These are phyloP conservation scores for Lacerta bilineata DNA, from an alignment of 2,797 vertebrate species.

Conservation along the genomic window DNA sequence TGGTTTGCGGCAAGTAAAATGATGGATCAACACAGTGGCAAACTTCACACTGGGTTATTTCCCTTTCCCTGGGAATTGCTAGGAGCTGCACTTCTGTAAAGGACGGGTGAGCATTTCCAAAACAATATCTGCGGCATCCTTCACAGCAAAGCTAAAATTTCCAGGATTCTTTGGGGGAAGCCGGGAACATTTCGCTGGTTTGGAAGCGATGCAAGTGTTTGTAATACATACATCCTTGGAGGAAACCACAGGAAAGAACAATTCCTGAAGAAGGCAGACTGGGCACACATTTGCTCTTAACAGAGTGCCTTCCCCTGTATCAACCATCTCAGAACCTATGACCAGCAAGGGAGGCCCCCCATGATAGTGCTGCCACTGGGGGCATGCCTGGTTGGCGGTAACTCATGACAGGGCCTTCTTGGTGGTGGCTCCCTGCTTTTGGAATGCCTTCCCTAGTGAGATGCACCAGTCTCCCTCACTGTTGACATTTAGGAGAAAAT, in stretches of 20 bases:
- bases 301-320: too few species aligned
- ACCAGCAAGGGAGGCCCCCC: too few species aligned
- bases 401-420: too few species aligned
- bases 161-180: background rate
- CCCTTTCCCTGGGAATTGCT: background rate
- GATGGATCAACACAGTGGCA: too few species aligned
- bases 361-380: too few species aligned
- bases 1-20: conserved; percentile 33
- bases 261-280: background rate
- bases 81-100: background rate
- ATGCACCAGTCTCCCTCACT: too few species aligned
- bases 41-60: background rate
- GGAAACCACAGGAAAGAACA: background rate
- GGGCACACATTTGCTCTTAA: background rate
- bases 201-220: background rate
- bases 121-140: too few species aligned
- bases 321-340: too few species aligned
- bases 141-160: background rate
- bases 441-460: too few species aligned
- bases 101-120: background rate
- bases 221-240: background rate
- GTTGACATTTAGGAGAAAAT: too few species aligned
- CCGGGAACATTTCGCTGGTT: background rate
- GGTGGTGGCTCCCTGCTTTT: too few species aligned
- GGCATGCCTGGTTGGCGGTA: too few species aligned